Evolutionary conservation across 2,113 vertebrate species (phyloP).

Genomic region (Oplegnathus fasciatus): DNA sequence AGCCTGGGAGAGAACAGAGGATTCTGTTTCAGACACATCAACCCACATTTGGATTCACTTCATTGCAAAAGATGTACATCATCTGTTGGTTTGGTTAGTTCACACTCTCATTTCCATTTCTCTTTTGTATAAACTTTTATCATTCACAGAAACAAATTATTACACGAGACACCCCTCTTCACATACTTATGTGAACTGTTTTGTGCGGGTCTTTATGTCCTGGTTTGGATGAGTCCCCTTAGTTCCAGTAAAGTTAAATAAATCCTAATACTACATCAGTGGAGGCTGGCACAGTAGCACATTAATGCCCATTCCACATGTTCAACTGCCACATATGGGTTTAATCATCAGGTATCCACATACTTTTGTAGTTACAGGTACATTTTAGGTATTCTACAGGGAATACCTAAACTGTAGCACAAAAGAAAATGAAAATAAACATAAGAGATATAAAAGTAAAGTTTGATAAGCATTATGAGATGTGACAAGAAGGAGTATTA

Average conservation of each 20-base stretch:
- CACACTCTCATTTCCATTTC: neutral
- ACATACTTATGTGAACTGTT: neutral
- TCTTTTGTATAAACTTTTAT: neutral
- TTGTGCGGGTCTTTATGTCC: neutral
- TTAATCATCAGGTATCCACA: neutral
- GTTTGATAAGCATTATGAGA: too few species aligned
- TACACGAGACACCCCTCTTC: neutral
- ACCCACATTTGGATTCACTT: neutral
- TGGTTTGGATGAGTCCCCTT: neutral
- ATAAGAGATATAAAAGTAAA: too few species aligned
- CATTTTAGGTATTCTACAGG: too few species aligned
- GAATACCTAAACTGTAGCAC: too few species aligned
- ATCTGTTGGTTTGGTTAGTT: neutral
- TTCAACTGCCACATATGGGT: neutral
- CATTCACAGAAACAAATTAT: neutral
- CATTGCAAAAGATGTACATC: neutral
- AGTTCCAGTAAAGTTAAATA: neutral
- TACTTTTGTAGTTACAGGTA: too few species aligned
- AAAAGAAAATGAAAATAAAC: too few species aligned
- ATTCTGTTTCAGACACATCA: neutral
- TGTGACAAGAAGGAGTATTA: too few species aligned
- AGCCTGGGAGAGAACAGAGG: neutral
- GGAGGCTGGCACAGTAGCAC: neutral
- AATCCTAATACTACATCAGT: neutral
- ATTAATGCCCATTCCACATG: neutral